Base-by-base conservation (phyloP, 2,797 vertebrate genomes). In the Galaxias olidus region DNA sequence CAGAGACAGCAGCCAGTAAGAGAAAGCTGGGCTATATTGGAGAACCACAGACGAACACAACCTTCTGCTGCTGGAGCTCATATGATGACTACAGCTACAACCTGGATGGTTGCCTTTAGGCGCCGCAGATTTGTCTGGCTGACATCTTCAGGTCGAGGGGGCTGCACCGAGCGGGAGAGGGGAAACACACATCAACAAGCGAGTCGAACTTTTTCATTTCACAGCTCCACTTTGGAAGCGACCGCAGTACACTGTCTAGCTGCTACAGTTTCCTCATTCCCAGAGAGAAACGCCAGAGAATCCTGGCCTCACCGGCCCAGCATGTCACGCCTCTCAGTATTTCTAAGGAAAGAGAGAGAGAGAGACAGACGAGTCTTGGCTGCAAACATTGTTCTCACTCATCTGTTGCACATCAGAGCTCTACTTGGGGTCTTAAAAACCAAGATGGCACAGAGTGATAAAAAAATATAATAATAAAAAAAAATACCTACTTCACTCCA, bases 341-440 rank as follows among this genome's bases (percentile, higher is more conserved):
- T 56, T 65, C 57, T 52, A 20, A 44, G 55, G 45, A 61, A 61
- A 63, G 50, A 52, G 49, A 50, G 48, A 48, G 6, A 52, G 50
- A 52, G 30, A 20, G 45, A 43, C 18, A 54, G 54, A 63, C 14
- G 40, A 50, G 50, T 19, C 58, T 67, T 64, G 64, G 68, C 64
- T 57, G 53, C 49, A 52, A 42, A 30, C 13, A 6, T 55, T 10
- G 51, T 61, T 48, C 63, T 71, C 74, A 71, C 57, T 66, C 58
- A 65, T 74, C 68, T 66, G 68, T 60, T 75, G 53, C 41, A 49
- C 58, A 69, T 69, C 70, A 75, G 42, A 44, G 61, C 70, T 61
- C 50, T 46, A 52, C 50, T 52, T 19, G 17, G 58, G 41, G 61
- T 19, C 44, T 63, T 40, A 19, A 67, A 66, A 63, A 68, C 51